phyloP scores from a whole-genome alignment of 2,797 vertebrate species.

The Artibeus jamaicensis region DNA sequence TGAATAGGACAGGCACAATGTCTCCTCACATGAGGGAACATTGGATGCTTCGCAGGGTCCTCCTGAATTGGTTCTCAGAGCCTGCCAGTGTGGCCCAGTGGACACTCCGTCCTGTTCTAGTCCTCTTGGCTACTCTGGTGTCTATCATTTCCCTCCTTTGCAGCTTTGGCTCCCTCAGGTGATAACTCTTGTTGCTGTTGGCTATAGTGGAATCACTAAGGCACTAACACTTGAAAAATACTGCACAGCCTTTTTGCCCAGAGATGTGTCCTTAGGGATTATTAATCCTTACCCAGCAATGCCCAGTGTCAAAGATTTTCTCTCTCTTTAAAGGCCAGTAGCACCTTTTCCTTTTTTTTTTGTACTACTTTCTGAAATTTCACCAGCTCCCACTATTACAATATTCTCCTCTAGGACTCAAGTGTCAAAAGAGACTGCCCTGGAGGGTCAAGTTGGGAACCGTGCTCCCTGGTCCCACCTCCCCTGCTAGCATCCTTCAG shows the following conservation, averaged over 20 bases:
- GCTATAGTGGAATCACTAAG: background rate
- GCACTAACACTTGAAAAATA: background rate
- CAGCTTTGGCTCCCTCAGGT: background rate
- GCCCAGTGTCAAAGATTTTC: background rate
- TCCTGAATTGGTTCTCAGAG: background rate
- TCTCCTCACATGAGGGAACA: background rate
- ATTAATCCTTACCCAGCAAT: background rate
- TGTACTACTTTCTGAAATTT: background rate
- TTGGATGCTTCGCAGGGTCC: background rate
- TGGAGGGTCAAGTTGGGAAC: background rate
- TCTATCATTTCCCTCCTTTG: background rate
- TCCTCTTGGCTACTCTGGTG: background rate
- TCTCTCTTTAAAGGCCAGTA: background rate
- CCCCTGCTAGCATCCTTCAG: background rate
- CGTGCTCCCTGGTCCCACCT: background rate
- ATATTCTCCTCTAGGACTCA: background rate
- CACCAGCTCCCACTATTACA: background rate
- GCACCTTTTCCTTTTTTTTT: background rate
- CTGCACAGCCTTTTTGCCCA: background rate
- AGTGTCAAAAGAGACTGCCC: background rate
- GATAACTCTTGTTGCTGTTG: background rate
- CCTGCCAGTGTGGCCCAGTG: background rate
- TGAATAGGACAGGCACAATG: background rate
- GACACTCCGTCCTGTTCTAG: background rate
- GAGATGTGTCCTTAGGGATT: background rate